phyloP scores from a whole-genome alignment of 2,113 vertebrate genomes.

The Crypturellus undulatus region DNA sequence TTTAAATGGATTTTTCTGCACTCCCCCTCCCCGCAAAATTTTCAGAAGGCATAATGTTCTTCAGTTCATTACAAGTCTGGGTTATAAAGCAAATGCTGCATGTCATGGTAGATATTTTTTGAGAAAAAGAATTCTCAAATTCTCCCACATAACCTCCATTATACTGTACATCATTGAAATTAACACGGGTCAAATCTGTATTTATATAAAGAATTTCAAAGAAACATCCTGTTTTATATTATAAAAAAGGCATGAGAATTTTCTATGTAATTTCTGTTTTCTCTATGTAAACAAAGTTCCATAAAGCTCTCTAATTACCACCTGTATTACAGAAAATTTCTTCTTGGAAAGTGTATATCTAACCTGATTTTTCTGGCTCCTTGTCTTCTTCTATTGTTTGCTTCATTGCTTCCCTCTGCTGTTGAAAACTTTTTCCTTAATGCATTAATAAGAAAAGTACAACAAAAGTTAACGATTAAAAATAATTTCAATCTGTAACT shows the following conservation, averaged over 20 bases:
- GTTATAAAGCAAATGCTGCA: neutral
- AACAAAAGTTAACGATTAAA: constrained; percentile 24
- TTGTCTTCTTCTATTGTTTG: constrained; percentile 93
- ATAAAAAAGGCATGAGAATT: neutral
- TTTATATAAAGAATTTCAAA: neutral
- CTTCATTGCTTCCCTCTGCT: constrained; percentile 96
- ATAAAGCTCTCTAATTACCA: neutral
- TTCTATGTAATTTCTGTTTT: too few relatives aligned
- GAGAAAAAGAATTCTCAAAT: neutral
- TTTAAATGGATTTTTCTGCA: neutral
- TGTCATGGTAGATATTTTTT: neutral
- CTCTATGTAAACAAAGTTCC: neutral
- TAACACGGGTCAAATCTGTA: neutral
- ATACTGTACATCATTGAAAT: neutral
- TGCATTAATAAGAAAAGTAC: neutral
- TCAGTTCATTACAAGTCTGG: neutral
- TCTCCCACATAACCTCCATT: neutral
- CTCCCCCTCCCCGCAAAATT: neutral
- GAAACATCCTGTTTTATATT: neutral
- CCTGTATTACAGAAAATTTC: neutral
- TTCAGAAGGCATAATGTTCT: neutral
- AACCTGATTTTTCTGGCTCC: constrained; percentile 92
- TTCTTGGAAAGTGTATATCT: neutral
- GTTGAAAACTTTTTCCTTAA: constrained; percentile 95
- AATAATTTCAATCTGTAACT: neutral